A percentile compares a stretch with the other conserved stretches of the same genome.
These are phyloP conservation scores for Brienomyrus brachyistius DNA, from an alignment of 2,113 vertebrate genomes.

Conservation along the genomic window DNA sequence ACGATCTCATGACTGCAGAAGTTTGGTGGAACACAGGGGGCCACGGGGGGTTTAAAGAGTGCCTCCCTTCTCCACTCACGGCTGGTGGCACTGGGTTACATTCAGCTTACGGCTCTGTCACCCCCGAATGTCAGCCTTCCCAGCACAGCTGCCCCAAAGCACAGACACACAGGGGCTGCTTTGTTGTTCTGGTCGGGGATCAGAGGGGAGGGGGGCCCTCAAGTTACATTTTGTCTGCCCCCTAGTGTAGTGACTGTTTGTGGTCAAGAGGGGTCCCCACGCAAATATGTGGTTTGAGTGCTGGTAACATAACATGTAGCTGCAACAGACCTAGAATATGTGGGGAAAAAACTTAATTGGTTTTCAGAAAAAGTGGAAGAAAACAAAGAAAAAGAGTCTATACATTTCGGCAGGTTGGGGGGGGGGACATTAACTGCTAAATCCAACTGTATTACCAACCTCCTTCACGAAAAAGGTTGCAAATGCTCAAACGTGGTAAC, in stretches of 20 bases:
- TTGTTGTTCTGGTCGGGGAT: not conserved
- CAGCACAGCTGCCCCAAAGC: not conserved
- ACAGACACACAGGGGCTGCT: not conserved
- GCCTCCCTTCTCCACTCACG: not conserved
- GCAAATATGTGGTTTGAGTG: not conserved
- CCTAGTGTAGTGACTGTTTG: not conserved
- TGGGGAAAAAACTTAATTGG: not conserved
- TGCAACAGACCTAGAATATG: not conserved
- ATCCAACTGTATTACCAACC: not conserved
- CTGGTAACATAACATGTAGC: not conserved
- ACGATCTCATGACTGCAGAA: not conserved
- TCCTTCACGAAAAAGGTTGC: not conserved
- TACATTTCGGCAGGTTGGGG: not conserved
- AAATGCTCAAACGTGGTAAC: not conserved
- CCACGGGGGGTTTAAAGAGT: not conserved
- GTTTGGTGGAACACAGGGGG: not conserved
- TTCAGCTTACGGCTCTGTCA: not conserved
- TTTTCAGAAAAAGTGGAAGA: not conserved
- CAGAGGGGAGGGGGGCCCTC: not conserved
- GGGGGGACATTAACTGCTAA: not conserved
- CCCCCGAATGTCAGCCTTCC: not conserved
- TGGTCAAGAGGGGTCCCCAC: not conserved
- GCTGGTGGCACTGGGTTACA: not conserved
- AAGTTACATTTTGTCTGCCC: not conserved
- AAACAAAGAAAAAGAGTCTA: not conserved